Percentiles rank a stretch among this genome's conserved stretches.
Conservation (phyloP, 2,888 invertebrate genomes). For the Tricholauxania praeusta region DNA sequence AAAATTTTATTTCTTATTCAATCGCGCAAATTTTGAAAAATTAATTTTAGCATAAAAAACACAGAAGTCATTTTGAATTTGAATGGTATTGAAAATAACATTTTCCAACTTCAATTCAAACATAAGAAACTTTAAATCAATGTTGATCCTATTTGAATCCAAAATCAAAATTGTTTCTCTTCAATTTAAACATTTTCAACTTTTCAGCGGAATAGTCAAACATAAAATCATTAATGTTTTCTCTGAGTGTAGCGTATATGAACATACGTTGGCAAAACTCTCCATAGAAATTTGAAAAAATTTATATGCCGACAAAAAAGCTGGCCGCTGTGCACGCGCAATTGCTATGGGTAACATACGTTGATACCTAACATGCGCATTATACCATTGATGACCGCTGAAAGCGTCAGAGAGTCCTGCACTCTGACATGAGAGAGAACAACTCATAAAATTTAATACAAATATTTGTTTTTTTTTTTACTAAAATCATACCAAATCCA, state of each 20-base stretch:
- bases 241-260: no score
- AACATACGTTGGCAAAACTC: conserved; percentile 41
- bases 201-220: no score
- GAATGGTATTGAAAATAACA: not conserved
- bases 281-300: conserved; percentile 46
- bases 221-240: not conserved
- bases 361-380: conserved; percentile 40
- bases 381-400: conserved; percentile 42
- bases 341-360: conserved; percentile 41
- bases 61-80: not conserved
- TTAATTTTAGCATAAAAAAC: not conserved
- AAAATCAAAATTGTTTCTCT: not conserved
- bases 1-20: no score
- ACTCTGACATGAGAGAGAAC: conserved; percentile 32
- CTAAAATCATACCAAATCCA: conserved; percentile 33
- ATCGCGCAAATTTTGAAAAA: no score
- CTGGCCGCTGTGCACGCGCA: conserved; percentile 43
- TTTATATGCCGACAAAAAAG: conserved; percentile 43
- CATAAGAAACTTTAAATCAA: not conserved
- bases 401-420: conserved; percentile 37
- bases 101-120: not conserved
- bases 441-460: no score
- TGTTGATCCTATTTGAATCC: no score
- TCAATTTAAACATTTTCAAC: not conserved
- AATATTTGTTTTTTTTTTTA: not conserved